Evolutionary conservation across 2,113 vertebrate species (phyloP).

Genomic region (Cervus canadensis): DNA sequence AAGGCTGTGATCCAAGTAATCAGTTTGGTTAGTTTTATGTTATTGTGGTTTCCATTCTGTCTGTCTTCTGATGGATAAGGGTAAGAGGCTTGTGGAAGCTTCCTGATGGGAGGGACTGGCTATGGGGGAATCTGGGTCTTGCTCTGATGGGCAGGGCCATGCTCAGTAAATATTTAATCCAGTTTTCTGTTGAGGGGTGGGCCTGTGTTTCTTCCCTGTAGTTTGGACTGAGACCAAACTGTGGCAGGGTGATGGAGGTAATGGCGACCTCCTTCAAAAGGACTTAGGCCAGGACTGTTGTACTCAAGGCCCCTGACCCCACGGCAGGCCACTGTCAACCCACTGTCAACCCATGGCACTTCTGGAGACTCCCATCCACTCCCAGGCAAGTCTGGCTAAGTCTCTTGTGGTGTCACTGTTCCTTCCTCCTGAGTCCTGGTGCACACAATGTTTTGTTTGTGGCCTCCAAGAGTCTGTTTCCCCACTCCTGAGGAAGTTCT

Average conservation of each 20-base stretch:
- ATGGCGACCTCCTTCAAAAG: not conserved
- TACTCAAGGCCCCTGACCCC: not conserved
- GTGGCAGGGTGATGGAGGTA: not conserved
- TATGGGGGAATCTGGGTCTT: not conserved
- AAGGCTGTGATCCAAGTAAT: not conserved
- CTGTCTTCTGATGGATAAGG: not conserved
- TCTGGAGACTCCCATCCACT: not conserved
- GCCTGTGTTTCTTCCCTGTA: not conserved
- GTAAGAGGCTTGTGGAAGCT: not conserved
- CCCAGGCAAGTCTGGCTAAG: not conserved
- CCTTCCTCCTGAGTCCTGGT: not conserved
- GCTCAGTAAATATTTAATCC: not conserved
- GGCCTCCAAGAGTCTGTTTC: not conserved
- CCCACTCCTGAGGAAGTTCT: not conserved
- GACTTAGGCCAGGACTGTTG: not conserved
- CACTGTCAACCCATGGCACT: not conserved
- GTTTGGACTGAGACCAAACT: not conserved
- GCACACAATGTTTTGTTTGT: not conserved
- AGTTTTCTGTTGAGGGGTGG: not conserved
- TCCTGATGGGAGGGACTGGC: not conserved
- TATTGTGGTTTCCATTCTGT: not conserved
- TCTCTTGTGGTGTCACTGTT: not conserved
- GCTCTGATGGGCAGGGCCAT: not conserved
- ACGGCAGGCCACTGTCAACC: not conserved
- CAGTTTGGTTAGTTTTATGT: not conserved